phyloP scores from a whole-genome alignment of 2,113 vertebrate genomes.

The Gallinago jamesoni region DNA sequence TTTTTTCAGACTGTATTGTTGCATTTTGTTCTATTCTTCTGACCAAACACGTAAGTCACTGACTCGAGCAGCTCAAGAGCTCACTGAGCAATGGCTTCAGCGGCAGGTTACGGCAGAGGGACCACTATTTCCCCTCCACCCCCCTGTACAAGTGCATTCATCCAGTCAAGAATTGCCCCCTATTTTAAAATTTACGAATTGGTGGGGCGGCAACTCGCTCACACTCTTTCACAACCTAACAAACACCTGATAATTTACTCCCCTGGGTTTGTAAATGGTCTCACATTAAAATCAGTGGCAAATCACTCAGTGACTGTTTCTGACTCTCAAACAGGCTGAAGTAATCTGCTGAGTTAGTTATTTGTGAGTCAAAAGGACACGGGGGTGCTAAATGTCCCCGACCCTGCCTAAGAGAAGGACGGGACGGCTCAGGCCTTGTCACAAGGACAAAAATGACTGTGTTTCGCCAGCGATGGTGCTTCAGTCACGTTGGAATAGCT shows the following conservation, averaged over 20 bases:
- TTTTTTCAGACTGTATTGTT: background rate
- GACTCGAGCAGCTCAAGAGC: background rate
- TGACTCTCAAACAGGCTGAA: constrained; percentile 8
- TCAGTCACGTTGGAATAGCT: background rate
- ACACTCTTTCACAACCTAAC: background rate
- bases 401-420: constrained; percentile 17
- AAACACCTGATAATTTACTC: background rate
- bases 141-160: too few species aligned
- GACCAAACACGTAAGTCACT: too few species aligned
- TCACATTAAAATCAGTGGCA: background rate
- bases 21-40: background rate
- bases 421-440: background rate
- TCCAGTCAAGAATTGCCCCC: background rate
- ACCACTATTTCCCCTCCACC: background rate
- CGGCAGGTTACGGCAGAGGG: background rate
- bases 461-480: background rate
- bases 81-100: background rate
- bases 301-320: background rate
- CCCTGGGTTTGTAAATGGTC: background rate
- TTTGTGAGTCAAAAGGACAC: constrained; percentile 11
- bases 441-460: background rate
- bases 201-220: background rate
- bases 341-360: constrained; percentile 17
- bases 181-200: background rate
- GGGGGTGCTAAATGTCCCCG: constrained; percentile 37